Conservation (phyloP, 2,113 vertebrate genomes). For the Pardalotus punctatus region DNA sequence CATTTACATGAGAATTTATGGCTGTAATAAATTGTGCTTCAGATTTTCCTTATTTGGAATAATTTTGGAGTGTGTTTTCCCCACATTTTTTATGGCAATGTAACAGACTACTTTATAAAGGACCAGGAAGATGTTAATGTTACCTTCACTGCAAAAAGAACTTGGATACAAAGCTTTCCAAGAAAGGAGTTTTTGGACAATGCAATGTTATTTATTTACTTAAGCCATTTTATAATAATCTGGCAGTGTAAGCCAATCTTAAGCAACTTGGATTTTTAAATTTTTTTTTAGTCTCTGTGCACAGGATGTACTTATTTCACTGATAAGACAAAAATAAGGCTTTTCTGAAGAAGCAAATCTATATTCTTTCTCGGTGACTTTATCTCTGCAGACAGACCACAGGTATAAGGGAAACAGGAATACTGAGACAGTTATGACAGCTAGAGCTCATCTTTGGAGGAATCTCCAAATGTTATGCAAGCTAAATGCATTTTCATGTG, state of each 20-base stretch:
- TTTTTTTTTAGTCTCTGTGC: background rate
- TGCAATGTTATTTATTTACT: slow-evolving; percentile 30
- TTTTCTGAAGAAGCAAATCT: background rate
- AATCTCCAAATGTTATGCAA: background rate
- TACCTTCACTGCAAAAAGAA: background rate
- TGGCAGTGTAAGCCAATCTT: background rate
- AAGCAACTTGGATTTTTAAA: background rate
- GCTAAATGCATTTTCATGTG: background rate
- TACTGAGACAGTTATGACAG: background rate
- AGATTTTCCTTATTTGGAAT: slow-evolving; percentile 43
- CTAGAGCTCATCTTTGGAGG: background rate
- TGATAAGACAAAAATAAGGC: slow-evolving; percentile 23
- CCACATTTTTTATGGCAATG: background rate
- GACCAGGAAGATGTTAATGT: background rate
- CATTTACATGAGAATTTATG: slow-evolving; percentile 36
- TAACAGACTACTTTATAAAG: background rate
- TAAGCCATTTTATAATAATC: slow-evolving; percentile 41
- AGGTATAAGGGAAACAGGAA: slow-evolving; percentile 8
- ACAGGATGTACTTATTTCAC: slow-evolving; percentile 12
- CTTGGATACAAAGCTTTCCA: background rate
- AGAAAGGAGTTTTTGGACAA: background rate
- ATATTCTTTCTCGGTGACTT: background rate
- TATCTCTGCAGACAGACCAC: background rate
- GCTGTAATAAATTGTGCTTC: slow-evolving; percentile 10
- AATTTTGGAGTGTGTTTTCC: background rate